A percentile compares a stretch with the other conserved stretches of the same genome.
Conservation (phyloP, 2,888 invertebrate genomes). For the Leptopterna dolabrata region DNA sequence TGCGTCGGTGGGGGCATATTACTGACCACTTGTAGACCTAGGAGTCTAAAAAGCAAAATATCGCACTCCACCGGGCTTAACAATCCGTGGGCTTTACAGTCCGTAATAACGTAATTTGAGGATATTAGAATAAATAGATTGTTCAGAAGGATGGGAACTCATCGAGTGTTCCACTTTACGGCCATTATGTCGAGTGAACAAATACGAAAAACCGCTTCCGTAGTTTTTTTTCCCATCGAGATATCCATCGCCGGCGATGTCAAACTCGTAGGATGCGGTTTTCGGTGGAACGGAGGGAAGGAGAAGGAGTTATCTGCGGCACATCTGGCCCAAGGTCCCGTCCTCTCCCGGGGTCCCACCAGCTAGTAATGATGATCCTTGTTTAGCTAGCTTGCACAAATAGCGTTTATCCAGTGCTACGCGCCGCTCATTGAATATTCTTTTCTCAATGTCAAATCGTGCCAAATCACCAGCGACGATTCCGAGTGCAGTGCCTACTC, state of each 20-base stretch:
- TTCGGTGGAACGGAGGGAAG: neutral
- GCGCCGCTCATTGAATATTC: neutral
- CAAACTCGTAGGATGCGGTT: conserved; percentile 7
- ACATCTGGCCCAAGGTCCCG: conserved; percentile 18
- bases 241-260: neutral
- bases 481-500: neutral
- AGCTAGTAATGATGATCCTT: neutral
- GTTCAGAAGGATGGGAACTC: no score
- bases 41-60: no score
- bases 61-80: no score
- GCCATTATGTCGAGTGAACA: neutral
- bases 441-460: neutral
- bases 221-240: neutral
- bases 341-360: neutral
- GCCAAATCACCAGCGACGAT: neutral
- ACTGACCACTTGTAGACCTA: no score
- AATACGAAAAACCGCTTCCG: neutral
- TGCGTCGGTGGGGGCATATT: no score
- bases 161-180: no score
- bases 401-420: neutral
- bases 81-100: no score
- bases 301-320: neutral
- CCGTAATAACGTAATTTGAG: no score
- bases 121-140: no score
- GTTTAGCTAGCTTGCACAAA: conserved; percentile 20